A percentile compares a stretch with the other conserved stretches of the same genome.
Evolutionary conservation across 2,113 vertebrate species (phyloP).

Genomic region (Rhynchopsitta pachyrhyncha): DNA sequence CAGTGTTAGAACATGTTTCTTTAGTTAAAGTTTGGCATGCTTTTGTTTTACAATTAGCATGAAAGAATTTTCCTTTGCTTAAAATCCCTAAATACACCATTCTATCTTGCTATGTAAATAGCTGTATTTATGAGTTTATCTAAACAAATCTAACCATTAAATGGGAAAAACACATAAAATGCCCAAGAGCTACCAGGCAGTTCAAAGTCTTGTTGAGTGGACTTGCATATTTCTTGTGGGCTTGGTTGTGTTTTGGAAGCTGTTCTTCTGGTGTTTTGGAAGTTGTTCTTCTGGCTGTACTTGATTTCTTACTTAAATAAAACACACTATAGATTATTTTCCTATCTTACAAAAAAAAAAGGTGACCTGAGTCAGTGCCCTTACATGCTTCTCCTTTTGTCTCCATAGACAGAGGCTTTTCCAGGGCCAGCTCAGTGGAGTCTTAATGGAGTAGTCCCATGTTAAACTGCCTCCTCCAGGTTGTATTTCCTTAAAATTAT

Average conservation of each 20-base stretch:
- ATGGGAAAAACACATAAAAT: neutral
- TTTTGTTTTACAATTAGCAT: neutral
- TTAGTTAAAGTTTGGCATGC: neutral
- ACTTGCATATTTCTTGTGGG: neutral
- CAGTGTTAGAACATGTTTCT: constrained; percentile 7
- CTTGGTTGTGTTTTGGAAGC: neutral
- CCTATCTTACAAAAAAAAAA: neutral
- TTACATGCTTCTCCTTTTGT: neutral
- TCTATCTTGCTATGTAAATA: neutral
- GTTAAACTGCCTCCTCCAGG: neutral
- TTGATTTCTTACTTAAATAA: neutral
- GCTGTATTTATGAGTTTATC: neutral
- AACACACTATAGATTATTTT: neutral
- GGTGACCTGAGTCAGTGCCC: neutral
- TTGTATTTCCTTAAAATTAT: neutral
- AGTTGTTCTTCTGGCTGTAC: neutral
- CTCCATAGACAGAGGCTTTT: neutral
- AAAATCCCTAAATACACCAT: neutral
- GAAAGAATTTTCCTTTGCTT: neutral
- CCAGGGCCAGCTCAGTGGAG: neutral
- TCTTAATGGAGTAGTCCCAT: neutral
- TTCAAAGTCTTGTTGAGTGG: neutral
- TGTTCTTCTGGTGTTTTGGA: neutral
- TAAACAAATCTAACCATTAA: neutral
- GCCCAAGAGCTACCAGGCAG: fast-evolving